Evolutionary conservation across 2,888 invertebrate species (phyloP).

Genomic region (Poecilus cupreus): DNA sequence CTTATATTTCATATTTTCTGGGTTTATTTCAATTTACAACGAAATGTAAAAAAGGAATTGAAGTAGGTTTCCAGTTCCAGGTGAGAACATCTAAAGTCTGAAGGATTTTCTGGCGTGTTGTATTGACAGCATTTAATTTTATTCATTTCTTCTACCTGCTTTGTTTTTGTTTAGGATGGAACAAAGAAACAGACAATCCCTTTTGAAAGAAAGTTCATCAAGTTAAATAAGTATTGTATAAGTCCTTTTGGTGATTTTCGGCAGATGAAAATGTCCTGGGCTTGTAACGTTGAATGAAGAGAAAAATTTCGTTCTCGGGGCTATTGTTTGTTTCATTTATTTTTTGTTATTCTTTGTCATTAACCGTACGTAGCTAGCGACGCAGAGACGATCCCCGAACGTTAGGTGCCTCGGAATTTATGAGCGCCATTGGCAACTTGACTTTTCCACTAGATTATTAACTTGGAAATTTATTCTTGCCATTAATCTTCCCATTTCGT

Average conservation of each 20-base stretch:
- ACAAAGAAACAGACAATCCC: neutral
- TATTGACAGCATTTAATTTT: neutral
- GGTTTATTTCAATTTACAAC: too few relatives aligned
- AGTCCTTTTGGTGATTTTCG: neutral
- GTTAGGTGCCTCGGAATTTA: constrained; percentile 23
- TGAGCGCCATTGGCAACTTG: constrained; percentile 41
- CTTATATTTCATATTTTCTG: too few relatives aligned
- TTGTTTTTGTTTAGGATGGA: neutral
- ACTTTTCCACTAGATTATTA: constrained; percentile 40
- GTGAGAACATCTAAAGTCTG: too few relatives aligned
- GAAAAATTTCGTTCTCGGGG: constrained; percentile 13
- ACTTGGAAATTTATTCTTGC: constrained; percentile 37
- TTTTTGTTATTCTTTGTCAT: constrained; percentile 41
- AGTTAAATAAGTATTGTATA: constrained; percentile 5
- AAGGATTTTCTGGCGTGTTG: neutral
- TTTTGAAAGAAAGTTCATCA: constrained; percentile 2
- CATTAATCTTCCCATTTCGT: constrained; percentile 36
- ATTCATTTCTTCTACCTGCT: neutral
- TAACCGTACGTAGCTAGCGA: neutral
- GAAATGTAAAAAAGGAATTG: too few relatives aligned
- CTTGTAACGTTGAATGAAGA: neutral
- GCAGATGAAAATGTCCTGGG: constrained; percentile 14
- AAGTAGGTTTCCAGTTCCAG: too few relatives aligned
- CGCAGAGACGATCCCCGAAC: neutral
- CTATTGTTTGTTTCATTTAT: constrained; percentile 42